Base-by-base conservation (phyloP, 2,888 invertebrate species). In the Spicauda simplicius region DNA sequence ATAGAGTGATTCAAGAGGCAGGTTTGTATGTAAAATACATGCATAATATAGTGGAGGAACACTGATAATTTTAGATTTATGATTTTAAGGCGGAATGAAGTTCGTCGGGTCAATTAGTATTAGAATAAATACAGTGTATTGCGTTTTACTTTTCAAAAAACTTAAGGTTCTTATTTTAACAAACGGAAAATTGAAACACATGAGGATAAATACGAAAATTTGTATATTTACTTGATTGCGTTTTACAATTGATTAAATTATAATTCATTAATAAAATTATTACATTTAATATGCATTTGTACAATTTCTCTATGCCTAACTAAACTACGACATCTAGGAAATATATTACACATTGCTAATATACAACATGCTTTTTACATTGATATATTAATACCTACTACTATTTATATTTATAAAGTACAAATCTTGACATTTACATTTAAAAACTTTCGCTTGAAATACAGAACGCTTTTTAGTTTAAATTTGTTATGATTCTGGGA, bases 171-270 rank as follows among this genome's bases (percentile, higher is more conserved):
- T 14, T 3, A 41, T 41, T 41, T 3, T 14, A 25, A 25, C 14
- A 41, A 1, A 41, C 10, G 41, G 41, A 48, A n/a, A 72, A 77
- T 74, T 72, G 67, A 77, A 73, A 77, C 65, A 53, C 57, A 50
- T 68, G 41, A 18, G 12, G 60, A 62, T 76, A 76, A 76, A 77
- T 78, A 92, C 82, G 88, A 93, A 93, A 92, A 87, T 87, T 90
- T 92, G 91, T 92, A 91, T 93, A 92, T 90, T 91, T 88, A 91
- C 83, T 91, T 90, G 87, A 90, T 91, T 88, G 91, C 89, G 89
- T 92, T 92, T 93, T 92, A 92, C 88, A 92, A 87, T 88, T 87
- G 90, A 91, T 90, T 91, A 90, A 91, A 86, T 91, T 90, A 90
- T 84, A 87, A 81, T 86, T 88, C 80, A 86, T 82, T 88, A 74